These are phyloP conservation scores for Myotis planiceps DNA, from an alignment of 2,797 vertebrate species.

Conservation along the genomic window DNA sequence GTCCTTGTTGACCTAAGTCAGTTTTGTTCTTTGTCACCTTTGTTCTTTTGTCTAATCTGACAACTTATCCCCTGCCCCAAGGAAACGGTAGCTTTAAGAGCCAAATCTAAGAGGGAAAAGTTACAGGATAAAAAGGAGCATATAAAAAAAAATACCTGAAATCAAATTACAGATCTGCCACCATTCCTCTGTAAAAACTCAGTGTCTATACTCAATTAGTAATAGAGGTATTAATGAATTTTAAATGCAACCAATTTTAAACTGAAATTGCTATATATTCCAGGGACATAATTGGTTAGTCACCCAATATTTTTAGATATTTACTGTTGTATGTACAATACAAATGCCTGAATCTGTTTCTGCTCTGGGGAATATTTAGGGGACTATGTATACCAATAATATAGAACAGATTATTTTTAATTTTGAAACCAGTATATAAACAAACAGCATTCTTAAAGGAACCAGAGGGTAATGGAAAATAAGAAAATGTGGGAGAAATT, in stretches of 20 bases:
- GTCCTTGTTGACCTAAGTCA: not conserved
- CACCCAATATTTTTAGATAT: not conserved
- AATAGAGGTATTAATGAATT: not conserved
- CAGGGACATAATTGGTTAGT: not conserved
- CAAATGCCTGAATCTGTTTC: not conserved
- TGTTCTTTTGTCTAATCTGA: not conserved
- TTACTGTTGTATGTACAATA: not conserved
- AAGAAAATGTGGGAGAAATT: not conserved
- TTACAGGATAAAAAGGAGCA: not conserved
- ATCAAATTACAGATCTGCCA: not conserved
- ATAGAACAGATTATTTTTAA: not conserved
- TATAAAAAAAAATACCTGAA: not conserved
- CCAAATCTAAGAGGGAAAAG: not conserved
- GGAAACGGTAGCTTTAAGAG: not conserved
- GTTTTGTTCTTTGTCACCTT: not conserved
- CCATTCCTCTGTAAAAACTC: not conserved
- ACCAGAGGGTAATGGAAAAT: not conserved
- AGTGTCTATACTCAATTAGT: not conserved
- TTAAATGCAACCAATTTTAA: not conserved
- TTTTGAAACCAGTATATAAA: not conserved
- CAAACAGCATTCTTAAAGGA: not conserved
- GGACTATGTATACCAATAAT: not conserved
- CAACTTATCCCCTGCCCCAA: not conserved
- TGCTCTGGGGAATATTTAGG: not conserved
- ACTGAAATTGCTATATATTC: not conserved